Evolutionary conservation across 2,113 vertebrate species (phyloP).

Genomic region (Brachirus orientalis): DNA sequence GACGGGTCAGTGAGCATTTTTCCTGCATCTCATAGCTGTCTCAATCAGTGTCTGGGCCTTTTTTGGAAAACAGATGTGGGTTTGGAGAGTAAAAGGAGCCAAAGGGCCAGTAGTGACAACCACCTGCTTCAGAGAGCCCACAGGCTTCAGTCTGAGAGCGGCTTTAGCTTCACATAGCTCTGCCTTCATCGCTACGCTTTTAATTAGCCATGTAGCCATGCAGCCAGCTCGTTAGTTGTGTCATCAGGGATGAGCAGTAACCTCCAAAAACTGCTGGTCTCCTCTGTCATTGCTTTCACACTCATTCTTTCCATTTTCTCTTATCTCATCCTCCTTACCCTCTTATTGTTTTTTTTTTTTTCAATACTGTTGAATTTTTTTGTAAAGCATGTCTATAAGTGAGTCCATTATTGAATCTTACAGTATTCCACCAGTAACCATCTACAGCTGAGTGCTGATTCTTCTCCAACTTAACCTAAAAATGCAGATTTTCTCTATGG

Average conservation of each 20-base stretch:
- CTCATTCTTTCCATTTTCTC: slow-evolving; percentile 7
- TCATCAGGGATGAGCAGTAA: slow-evolving; percentile 24
- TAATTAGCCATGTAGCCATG: slow-evolving; percentile 32
- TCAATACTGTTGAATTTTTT: too few species aligned
- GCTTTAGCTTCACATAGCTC: slow-evolving; percentile 1
- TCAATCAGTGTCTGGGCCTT: slow-evolving; percentile 22
- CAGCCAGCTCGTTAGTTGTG: slow-evolving; percentile 32
- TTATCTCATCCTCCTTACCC: background rate
- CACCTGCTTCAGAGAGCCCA: slow-evolving; percentile 13
- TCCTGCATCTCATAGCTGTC: background rate
- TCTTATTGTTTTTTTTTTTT: background rate
- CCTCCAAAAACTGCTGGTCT: slow-evolving; percentile 31
- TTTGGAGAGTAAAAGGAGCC: background rate
- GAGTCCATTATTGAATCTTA: too few species aligned
- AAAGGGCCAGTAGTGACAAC: slow-evolving; percentile 9
- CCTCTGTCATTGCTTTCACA: slow-evolving; percentile 10
- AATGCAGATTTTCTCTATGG: too few species aligned
- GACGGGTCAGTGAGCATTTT: background rate
- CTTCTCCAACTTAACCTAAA: too few species aligned
- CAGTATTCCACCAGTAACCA: too few species aligned
- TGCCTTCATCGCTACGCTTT: slow-evolving; percentile 1
- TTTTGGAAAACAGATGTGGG: background rate
- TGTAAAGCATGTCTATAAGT: too few species aligned
- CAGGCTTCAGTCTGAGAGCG: slow-evolving; percentile 38
- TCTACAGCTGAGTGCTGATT: too few species aligned